These are phyloP conservation scores for Notiomystis cincta DNA, from an alignment of 2,113 vertebrate genomes.

Conservation along the genomic window DNA sequence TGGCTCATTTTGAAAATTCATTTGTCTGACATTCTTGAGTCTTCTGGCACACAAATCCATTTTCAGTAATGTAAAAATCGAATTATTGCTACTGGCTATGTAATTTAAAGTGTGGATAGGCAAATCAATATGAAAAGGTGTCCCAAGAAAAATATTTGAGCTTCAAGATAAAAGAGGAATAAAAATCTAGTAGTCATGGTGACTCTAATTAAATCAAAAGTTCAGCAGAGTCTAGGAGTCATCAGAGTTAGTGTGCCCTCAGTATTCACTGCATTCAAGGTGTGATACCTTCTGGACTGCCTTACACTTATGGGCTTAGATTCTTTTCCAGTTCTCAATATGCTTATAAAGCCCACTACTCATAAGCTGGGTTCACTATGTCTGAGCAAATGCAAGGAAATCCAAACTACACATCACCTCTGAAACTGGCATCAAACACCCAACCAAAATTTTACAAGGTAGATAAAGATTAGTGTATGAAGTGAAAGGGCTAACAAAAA, in stretches of 20 bases:
- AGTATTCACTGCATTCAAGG: background rate
- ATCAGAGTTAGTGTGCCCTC: background rate
- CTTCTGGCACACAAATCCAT: background rate
- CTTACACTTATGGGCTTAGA: background rate
- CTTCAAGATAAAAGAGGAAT: background rate
- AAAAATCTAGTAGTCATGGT: background rate
- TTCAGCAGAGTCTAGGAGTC: background rate
- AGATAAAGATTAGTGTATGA: background rate
- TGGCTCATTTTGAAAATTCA: background rate
- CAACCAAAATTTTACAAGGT: conserved; percentile 59
- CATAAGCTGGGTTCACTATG: background rate
- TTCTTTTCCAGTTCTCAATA: background rate
- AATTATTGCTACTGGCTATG: background rate
- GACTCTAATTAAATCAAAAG: background rate
- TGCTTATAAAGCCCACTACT: background rate
- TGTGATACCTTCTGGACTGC: background rate
- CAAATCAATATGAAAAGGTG: background rate
- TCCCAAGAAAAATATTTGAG: conserved; percentile 2
- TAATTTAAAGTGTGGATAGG: background rate
- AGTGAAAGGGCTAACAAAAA: conserved; percentile 50
- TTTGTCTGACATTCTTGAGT: background rate
- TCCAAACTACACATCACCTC: conserved; percentile 16
- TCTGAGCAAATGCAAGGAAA: conserved; percentile 10
- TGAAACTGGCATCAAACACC: conserved; percentile 31
- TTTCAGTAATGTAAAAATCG: background rate